Evolutionary conservation across 2,113 vertebrate species (phyloP).

Genomic region (Campylomormyrus numenius): DNA sequence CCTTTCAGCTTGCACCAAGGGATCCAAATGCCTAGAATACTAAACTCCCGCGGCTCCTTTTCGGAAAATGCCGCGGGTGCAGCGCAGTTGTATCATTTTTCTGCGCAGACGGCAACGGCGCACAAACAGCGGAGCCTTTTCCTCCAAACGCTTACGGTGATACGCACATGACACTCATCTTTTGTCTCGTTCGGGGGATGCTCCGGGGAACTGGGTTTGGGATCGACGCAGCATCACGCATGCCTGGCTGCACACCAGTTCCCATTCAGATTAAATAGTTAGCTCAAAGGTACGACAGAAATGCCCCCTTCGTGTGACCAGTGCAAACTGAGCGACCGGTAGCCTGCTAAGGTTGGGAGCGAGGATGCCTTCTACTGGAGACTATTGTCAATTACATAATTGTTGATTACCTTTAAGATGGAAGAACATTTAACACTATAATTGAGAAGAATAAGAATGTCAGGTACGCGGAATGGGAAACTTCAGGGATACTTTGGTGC

Average conservation of each 20-base stretch:
- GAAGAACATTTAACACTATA: not conserved
- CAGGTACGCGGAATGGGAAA: not conserved
- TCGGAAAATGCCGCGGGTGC: not conserved
- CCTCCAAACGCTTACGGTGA: not conserved
- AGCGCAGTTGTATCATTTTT: not conserved
- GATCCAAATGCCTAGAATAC: conserved; percentile 17
- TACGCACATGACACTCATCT: not conserved
- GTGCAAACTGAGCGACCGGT: not conserved
- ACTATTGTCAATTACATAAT: not conserved
- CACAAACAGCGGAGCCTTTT: not conserved
- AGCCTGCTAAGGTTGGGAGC: not conserved
- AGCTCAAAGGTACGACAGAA: not conserved
- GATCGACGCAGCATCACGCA: not conserved
- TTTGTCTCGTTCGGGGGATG: not conserved
- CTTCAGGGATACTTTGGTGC: not conserved
- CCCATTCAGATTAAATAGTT: not conserved
- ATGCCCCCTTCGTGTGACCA: not conserved
- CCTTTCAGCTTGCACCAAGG: not conserved
- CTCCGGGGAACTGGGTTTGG: not conserved
- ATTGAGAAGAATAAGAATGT: not conserved
- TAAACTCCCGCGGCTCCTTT: not conserved
- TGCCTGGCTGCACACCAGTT: not conserved
- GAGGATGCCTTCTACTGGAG: not conserved
- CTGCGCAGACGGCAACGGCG: not conserved
- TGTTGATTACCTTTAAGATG: not conserved